Percentiles rank a stretch among this genome's conserved stretches.
Evolutionary conservation across 2,113 vertebrate genomes (phyloP).

Genomic region (Poeciliopsis retropinna): DNA sequence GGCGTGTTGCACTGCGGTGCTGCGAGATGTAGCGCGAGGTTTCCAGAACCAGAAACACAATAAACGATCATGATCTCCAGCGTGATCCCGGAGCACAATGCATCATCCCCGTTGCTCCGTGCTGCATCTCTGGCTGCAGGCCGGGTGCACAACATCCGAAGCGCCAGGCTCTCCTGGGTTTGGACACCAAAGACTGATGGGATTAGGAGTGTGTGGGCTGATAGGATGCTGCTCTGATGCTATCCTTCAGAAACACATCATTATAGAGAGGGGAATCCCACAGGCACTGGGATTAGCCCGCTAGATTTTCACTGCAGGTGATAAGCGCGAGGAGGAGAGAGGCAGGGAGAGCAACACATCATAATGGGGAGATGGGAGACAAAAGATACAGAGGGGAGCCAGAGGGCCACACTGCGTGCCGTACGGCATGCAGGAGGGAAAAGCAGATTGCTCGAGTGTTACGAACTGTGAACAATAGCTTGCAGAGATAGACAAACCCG

Average conservation of each 20-base stretch:
- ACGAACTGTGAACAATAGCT: slow-evolving; percentile 64
- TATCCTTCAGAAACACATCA: slow-evolving; percentile 75
- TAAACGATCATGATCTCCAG: slow-evolving; percentile 59
- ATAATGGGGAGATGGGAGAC: slow-evolving; percentile 68
- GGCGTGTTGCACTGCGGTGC: slow-evolving; percentile 37
- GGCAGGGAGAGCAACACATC: slow-evolving; percentile 65
- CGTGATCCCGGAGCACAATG: slow-evolving; percentile 54
- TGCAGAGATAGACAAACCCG: slow-evolving; percentile 57
- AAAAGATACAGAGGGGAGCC: slow-evolving; percentile 61
- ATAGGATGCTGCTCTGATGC: slow-evolving; percentile 73
- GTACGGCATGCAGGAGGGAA: slow-evolving; percentile 38
- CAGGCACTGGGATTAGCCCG: slow-evolving; percentile 68
- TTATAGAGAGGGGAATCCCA: slow-evolving; percentile 72
- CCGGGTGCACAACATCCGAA: slow-evolving; percentile 50
- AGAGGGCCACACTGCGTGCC: slow-evolving; percentile 43
- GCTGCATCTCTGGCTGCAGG: slow-evolving; percentile 37
- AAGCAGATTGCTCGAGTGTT: slow-evolving; percentile 44
- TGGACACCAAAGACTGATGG: slow-evolving; percentile 71
- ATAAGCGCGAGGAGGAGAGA: slow-evolving; percentile 61
- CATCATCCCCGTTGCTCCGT: slow-evolving; percentile 51
- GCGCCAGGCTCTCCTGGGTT: slow-evolving; percentile 41
- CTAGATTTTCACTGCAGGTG: slow-evolving; percentile 75
- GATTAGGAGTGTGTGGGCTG: slow-evolving; percentile 74
- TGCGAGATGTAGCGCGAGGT: slow-evolving; percentile 19
- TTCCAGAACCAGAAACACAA: slow-evolving; percentile 42